Evolutionary conservation across 2,797 vertebrate genomes (phyloP).

Genomic region (Sardinella longiceps): DNA sequence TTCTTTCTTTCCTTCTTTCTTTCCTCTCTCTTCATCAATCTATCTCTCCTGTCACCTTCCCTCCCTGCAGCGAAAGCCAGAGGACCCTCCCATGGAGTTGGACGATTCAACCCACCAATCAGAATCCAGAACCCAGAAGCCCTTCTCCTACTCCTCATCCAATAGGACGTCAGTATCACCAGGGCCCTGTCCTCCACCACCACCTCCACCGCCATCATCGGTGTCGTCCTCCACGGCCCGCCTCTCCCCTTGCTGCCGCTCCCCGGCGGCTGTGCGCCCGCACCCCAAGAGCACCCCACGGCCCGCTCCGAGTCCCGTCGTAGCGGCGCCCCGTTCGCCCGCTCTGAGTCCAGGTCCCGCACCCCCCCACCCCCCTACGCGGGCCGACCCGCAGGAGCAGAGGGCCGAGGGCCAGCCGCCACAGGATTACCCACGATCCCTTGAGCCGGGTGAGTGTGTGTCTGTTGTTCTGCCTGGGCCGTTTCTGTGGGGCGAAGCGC

Average conservation of each 20-base stretch:
- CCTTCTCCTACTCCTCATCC: constrained; percentile 83
- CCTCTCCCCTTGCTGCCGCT: constrained; percentile 89
- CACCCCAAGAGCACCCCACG: constrained; percentile 80
- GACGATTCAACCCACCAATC: constrained; percentile 70
- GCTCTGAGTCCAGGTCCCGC: constrained; percentile 86
- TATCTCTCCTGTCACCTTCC: neutral
- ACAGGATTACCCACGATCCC: constrained; percentile 80
- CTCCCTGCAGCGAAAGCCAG: constrained; percentile 80
- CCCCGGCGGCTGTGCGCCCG: constrained; percentile 75
- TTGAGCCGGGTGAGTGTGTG: constrained; percentile 87
- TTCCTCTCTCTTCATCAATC: constrained; percentile 46
- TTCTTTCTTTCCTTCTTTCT: constrained; percentile 37
- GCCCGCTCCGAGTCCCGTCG: constrained; percentile 75
- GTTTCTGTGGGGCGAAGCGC: too few relatives aligned
- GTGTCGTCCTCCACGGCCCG: constrained; percentile 68
- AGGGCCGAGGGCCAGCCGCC: constrained; percentile 83
- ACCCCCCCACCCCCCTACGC: constrained; percentile 81
- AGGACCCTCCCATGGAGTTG: constrained; percentile 80
- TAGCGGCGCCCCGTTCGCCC: constrained; percentile 80
- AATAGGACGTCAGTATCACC: constrained; percentile 74
- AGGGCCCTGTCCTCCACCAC: constrained; percentile 60
- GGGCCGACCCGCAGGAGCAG: constrained; percentile 77
- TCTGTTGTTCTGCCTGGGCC: neutral
- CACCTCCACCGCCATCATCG: neutral
- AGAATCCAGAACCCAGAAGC: constrained; percentile 83